Conservation (phyloP, 2,888 invertebrate species). For the Leucania comma region DNA sequence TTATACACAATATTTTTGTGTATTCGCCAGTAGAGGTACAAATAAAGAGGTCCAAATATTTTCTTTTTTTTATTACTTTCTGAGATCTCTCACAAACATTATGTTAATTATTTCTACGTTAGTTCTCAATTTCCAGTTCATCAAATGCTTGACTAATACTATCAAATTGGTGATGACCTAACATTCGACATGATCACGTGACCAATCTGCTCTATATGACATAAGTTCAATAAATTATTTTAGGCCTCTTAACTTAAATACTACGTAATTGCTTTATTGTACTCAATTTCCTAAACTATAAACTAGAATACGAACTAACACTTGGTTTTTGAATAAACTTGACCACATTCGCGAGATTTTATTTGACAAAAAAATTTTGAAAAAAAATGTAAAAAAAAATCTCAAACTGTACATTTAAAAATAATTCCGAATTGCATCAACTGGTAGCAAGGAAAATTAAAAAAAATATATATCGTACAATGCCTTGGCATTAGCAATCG, state of each 20-base stretch:
- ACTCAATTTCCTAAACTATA: slow-evolving; percentile 80
- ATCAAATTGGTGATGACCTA: slow-evolving; percentile 53
- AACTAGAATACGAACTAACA: slow-evolving; percentile 63
- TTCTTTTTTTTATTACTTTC: slow-evolving; percentile 25
- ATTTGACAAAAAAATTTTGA: not conserved
- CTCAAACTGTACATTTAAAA: not conserved
- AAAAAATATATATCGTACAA: not conserved
- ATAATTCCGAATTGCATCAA: not conserved
- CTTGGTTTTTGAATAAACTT: slow-evolving; percentile 50
- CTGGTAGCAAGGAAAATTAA: slow-evolving; percentile 24
- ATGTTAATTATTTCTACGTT: slow-evolving; percentile 38
- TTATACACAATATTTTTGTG: slow-evolving; percentile 34
- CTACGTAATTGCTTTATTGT: slow-evolving; percentile 84
- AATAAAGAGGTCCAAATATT: slow-evolving; percentile 37
- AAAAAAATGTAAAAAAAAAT: slow-evolving; percentile 3
- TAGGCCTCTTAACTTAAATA: slow-evolving; percentile 76
- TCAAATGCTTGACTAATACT: slow-evolving; percentile 63
- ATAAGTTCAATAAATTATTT: slow-evolving; percentile 75
- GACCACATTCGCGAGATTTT: not conserved
- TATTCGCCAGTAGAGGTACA: slow-evolving; percentile 52
- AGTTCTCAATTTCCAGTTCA: slow-evolving; percentile 55
- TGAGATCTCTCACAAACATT: slow-evolving; percentile 53
- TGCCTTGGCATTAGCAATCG: slow-evolving; percentile 20
- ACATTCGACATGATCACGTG: slow-evolving; percentile 65
- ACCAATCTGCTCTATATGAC: slow-evolving; percentile 56